Evolutionary conservation across 2,888 invertebrate species (phyloP), one percentile per base, ranked within the genome.

Genomic region (Stegophylla sp.): DNA sequence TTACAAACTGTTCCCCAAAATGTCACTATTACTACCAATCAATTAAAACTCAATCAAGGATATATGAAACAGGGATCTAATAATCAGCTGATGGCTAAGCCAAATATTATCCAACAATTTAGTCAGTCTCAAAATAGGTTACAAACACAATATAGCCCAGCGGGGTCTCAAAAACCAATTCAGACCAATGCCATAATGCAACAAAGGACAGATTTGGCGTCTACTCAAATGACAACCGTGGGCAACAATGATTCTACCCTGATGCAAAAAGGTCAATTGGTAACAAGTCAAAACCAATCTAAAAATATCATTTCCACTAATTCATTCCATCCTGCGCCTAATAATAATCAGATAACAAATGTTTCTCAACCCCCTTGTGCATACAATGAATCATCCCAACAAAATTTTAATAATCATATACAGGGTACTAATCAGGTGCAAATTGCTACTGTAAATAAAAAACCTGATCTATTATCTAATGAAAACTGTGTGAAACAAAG

Each of bases 391-490:
- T 71, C 69, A 17, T 61, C 61, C 43, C 69, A 71, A 41, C 71
- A 79, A 71, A 79, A 79, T 71, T 79, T 48, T 71, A 79, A 79
- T 79, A 79, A 71, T 71, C 71, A 71, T 71, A 79, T 79, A 79
- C 79, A 79, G 79, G 79, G 79, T 79, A 79, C 59, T 79, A 71
- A 63, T 79, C 79, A 79, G 79, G 69, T 71, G 7, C 56, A 84
- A 84, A 82, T 83, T 76, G 71, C 56, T 63, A 77, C 43, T 75
- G 69, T 82, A 75, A 69, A 76, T 71, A 75, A 75, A 75, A 82
- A 73, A 75, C 51, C 79, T 83, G 81, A 82, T 67, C 26, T 59
- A 63, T n/a, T 76, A 82, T 59, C 74, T 59, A 82, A 69, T 67
- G 75, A 82, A 73, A 59, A 72, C 20, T 66, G 53, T 10, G 67